A percentile compares a stretch with the other conserved stretches of the same genome.
phyloP scores from a whole-genome alignment of 2,113 vertebrate genomes.

The Melanerpes formicivorus region DNA sequence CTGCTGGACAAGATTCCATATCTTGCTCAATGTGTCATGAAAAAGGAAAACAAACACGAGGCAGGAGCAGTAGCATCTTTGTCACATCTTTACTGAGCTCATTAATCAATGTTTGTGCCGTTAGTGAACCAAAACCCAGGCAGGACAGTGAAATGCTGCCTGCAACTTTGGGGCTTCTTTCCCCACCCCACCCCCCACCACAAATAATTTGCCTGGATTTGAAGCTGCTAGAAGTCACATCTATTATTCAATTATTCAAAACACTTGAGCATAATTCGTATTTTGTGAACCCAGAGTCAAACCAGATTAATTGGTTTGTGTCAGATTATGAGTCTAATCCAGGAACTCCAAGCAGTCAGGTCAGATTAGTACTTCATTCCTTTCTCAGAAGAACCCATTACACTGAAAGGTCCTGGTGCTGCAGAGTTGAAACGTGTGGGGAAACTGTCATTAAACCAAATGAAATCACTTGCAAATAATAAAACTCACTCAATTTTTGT shows the following conservation, averaged over 20 bases:
- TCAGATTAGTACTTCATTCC: background rate
- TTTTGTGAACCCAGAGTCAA: conserved; percentile 9
- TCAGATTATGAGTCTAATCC: conserved; percentile 53
- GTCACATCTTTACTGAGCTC: conserved; percentile 20
- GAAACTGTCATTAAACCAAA: background rate
- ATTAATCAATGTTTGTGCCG: conserved; percentile 7
- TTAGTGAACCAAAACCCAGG: conserved; percentile 7
- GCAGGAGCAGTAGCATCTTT: background rate
- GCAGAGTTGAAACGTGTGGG: background rate
- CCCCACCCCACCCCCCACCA: background rate
- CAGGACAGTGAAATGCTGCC: background rate
- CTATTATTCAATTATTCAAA: conserved; percentile 37
- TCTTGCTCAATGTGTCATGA: conserved; percentile 25
- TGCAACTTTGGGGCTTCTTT: background rate
- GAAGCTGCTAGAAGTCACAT: background rate
- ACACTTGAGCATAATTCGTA: background rate
- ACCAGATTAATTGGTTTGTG: conserved; percentile 30
- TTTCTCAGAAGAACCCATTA: conserved; percentile 15
- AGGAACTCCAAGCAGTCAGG: background rate
- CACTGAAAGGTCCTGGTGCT: background rate
- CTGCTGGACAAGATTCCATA: conserved; percentile 18
- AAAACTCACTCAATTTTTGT: background rate
- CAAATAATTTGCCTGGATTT: background rate
- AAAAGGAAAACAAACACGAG: conserved; percentile 42
- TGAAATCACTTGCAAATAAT: background rate